Base-by-base conservation (phyloP, 2,113 vertebrate species). In the Mugil cephalus region DNA sequence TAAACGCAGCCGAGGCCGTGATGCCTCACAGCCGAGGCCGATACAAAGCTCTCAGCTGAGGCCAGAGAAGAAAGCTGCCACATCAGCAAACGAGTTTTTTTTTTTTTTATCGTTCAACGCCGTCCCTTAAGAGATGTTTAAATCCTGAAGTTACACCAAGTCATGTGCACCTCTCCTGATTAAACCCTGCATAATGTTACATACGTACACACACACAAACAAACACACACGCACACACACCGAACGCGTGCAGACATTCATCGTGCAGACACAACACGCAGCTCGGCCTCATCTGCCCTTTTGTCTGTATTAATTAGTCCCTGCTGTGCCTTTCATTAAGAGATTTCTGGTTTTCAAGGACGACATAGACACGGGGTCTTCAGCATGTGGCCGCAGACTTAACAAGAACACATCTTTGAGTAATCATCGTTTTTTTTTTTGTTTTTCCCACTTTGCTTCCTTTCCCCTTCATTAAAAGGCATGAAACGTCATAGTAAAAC, bases 381-480 rank as follows among this genome's bases (percentile, higher is more conserved):
- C 38, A 46, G 69, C 36, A 38, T 68, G 69, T 39, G 43, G 69
- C 55, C 71, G 73, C 77, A 80, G 68, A 39, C 79, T 81, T 59
- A 54, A 68, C 34, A 4, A 13, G 62, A 14, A 54, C 46, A 39
- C 63, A 40, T 59, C 17, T 55, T 61, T 4, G 12, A 50, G 14
- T 9, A 59, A 18, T 30, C 24, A 30, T n/a, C 17, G 14, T 71
- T 15, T 42, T 69, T 38, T 59, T 34, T 1, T 61, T 67, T n/a
- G 24, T 30, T 30, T 30, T 30, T 5, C 24, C 24, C 52, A 60
- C 36, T 80, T 64, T 6, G 12, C 19, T 47, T 43, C 6, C 75
- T 83, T 82, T 62, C 60, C 13, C 77, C 55, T 38, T 60, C 35
- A 36, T 74, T 54, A 62, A 82, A 90, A 91, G 83, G 83, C 80